Evolutionary conservation across 2,113 vertebrate genomes (phyloP).

Genomic region (Ciconia stormi): DNA sequence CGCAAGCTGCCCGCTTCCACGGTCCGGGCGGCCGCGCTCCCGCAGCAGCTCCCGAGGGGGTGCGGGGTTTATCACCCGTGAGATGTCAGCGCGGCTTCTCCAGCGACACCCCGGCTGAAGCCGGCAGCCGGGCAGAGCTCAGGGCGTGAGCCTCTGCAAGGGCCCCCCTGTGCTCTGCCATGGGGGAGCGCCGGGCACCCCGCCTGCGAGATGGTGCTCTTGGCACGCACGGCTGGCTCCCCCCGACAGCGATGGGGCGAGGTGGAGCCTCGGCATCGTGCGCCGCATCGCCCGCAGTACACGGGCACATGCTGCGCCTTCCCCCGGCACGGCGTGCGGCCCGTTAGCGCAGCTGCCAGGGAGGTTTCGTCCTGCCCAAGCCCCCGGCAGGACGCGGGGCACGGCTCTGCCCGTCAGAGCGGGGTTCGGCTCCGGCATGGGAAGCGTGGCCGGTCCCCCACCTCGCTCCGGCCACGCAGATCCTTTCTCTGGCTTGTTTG

Average conservation of each 20-base stretch:
- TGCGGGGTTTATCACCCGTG: too few species aligned
- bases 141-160: accelerated
- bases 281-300: neutral
- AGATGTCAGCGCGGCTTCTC: neutral
- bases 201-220: neutral
- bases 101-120: accelerated
- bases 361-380: neutral
- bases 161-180: neutral
- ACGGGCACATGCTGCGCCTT: accelerated
- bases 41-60: accelerated
- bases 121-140: neutral
- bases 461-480: accelerated
- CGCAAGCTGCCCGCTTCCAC: neutral
- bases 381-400: neutral
- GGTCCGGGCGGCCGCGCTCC: accelerated
- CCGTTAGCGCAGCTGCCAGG: neutral
- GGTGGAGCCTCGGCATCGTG: neutral
- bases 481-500: neutral
- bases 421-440: too few species aligned
- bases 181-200: neutral
- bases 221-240: neutral
- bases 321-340: neutral
- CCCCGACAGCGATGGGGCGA: neutral
- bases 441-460: accelerated
- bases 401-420: neutral